phyloP scores from a whole-genome alignment of 2,113 vertebrate species.

The Tauraco erythrolophus region DNA sequence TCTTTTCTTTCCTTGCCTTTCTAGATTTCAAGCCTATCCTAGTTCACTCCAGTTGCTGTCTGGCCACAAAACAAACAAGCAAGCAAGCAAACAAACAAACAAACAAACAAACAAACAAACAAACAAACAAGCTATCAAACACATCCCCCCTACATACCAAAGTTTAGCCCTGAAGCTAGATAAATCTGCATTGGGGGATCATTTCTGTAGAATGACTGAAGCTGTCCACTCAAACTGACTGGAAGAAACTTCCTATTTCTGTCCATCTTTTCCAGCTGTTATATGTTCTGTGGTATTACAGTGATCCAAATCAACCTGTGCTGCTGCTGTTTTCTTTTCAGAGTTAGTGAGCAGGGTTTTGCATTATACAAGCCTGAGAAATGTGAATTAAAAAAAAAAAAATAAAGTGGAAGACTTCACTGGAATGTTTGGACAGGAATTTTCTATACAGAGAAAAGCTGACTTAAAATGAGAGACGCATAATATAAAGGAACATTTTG shows the following conservation, averaged over 20 bases:
- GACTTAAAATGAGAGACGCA: background rate
- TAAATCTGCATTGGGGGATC: background rate
- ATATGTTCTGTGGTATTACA: background rate
- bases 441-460: background rate
- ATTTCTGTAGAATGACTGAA: background rate
- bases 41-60: background rate
- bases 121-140: too few relatives aligned
- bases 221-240: background rate
- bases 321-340: background rate
- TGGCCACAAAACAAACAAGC: background rate
- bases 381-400: background rate
- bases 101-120: background rate
- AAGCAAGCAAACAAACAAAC: background rate
- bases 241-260: background rate
- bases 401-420: background rate
- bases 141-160: fast-evolving
- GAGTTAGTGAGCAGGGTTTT: background rate
- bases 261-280: background rate
- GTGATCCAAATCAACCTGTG: background rate
- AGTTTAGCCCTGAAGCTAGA: background rate
- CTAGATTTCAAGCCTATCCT: background rate
- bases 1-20: background rate
- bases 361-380: background rate
- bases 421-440: background rate
- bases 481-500: background rate